Base-by-base conservation (phyloP, 2,888 invertebrate genomes). In the Cerceris ruficornis region DNA sequence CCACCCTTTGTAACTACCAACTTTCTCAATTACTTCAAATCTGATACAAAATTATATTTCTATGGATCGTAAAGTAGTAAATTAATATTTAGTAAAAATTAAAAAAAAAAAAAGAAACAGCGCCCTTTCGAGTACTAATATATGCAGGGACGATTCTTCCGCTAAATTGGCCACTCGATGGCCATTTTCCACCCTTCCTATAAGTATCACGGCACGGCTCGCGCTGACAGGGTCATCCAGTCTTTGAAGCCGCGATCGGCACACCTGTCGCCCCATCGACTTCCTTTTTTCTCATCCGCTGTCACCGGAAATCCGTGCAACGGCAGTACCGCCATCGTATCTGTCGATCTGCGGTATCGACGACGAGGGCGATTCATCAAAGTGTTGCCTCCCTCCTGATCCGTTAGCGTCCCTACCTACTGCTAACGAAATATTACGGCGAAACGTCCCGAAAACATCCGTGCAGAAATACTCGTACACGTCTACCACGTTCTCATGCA, bases 291-390 rank as follows among this genome's bases (percentile, higher is more conserved):
- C 75, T 81, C 80, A 67, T 79, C 72, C 80, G 66, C 82, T 75
- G 77, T 84, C 84, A 81, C 72, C 78, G 76, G 81, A 80, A 84
- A 84, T 84, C 84, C 84, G 84, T 77, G 78, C 73, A 84, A 85
- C 85, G 84, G 84, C 84, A 85, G 80, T 69, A 75, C 80, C 82
- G 78, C 83, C 84, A 80, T 80, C 85, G 84, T 88, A 88, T 89
- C 87, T 86, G 89, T 88, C 89, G 88, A 88, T 88, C 88, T 87
- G 89, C 86, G 89, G 88, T 86, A 88, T 88, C 86, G 86, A 75
- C 88, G 84, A 86, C 82, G 83, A 85, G 83, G 84, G 86, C 87
- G 88, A 89, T 89, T 87, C 88, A 89, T 89, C 88, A 89, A 89
- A 82, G 79, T 84, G 80, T 77, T 75, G 58, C 77, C 71, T 68